Conservation (phyloP, 2,797 vertebrate genomes). For the Kryptopterus vitreolus region DNA sequence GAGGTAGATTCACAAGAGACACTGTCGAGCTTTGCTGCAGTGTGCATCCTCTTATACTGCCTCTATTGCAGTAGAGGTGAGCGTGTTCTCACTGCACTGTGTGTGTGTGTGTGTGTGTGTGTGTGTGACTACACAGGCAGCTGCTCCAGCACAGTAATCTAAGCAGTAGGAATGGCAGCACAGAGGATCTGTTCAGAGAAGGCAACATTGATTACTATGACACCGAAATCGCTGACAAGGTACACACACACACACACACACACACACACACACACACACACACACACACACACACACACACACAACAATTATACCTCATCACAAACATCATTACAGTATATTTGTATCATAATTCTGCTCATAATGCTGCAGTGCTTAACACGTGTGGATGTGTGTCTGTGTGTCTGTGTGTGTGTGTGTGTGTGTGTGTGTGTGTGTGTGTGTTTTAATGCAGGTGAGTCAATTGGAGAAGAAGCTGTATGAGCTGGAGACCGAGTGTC, state of each 20-base stretch:
- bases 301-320: neutral
- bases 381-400: neutral
- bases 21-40: conserved; percentile 29
- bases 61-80: neutral
- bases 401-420: conserved; percentile 20
- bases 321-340: neutral
- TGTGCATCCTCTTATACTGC: neutral
- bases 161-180: conserved; percentile 96
- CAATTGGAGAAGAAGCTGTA: conserved; percentile 92
- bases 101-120: conserved; percentile 31
- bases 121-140: conserved; percentile 75
- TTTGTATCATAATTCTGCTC: no score
- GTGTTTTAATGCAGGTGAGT: conserved; percentile 71
- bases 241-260: conserved; percentile 51
- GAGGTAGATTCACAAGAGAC: no score
- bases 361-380: neutral
- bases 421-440: conserved; percentile 26
- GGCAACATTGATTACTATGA: conserved; percentile 92
- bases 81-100: conserved; percentile 5
- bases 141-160: conserved; percentile 95
- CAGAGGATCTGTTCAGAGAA: conserved; percentile 93
- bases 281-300: conserved; percentile 11
- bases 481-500: conserved; percentile 88
- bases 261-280: conserved; percentile 3
- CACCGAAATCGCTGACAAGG: conserved; percentile 94